Evolutionary conservation across 2,797 vertebrate species (phyloP), one percentile per base, ranked within the genome.

Genomic region (Holocentrus rufus): DNA sequence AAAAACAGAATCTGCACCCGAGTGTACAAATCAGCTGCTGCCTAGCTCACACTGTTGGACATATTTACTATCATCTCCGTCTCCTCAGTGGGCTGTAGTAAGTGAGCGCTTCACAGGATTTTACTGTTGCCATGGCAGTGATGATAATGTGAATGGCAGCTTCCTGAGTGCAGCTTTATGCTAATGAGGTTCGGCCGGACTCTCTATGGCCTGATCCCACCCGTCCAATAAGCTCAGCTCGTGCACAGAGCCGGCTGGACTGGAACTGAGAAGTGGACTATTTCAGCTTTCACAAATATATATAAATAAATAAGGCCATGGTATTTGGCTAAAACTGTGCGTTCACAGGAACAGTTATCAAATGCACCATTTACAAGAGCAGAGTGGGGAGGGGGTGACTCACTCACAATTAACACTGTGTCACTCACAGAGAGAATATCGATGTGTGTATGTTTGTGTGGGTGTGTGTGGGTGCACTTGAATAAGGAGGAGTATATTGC

Each of bases 91-190:
- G 30, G 67, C 36, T 63, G 23, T 56, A 69, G 65, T 71, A 46
- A 65, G 6, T 11, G 58, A 65, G 30, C 52, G 20, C 42, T 69
- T 77, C 69, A 69, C 31, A 65, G 72, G 81, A 79, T 79, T 75
- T 63, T 61, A 63, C 61, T 69, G 88, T 93, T 93, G 89, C 88
- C 86, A 88, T 93, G 87, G 89, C 76, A 86, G 77, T 81, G 68
- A 79, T 74, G 75, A 86, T 88, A 76, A 79, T 74, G 65, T n/a
- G 36, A 87, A 79, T 44, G 8, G 64, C 62, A 61, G 76, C 77
- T 84, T 88, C 64, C 81, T 63, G 76, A 82, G 65, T 80, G 84
- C 85, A 80, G 76, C 74, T 78, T 75, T 79, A 84, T 89, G 84
- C 72, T 85, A 88, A 90, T 90, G 76, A 83, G 46, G 66, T 75